phyloP scores from a whole-genome alignment of 2,797 vertebrate species.

The Catostomus latipinnis region DNA sequence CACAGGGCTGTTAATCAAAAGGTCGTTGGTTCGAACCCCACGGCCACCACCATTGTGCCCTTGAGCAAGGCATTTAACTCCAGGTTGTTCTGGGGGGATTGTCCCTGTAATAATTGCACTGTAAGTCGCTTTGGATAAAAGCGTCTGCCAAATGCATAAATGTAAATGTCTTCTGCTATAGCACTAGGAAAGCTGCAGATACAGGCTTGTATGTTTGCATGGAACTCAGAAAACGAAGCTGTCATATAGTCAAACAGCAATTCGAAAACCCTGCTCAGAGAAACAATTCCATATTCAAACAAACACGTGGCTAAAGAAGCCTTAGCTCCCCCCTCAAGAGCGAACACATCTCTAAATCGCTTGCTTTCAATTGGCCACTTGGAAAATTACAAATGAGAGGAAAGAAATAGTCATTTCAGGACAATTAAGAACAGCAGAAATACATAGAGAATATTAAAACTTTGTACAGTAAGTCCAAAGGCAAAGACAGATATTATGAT shows the following conservation, averaged over 20 bases:
- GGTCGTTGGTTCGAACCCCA: too few species aligned
- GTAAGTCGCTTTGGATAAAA: too few species aligned
- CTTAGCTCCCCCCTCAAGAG: slow-evolving; percentile 78
- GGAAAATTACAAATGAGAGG: slow-evolving; percentile 75
- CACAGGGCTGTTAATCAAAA: too few species aligned
- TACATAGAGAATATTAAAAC: slow-evolving; percentile 51
- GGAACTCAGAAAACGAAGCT: slow-evolving; percentile 42
- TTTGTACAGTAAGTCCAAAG: not conserved
- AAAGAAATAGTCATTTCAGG: slow-evolving; percentile 74
- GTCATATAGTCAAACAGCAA: slow-evolving; percentile 57
- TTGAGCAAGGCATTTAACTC: too few species aligned
- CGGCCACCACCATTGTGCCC: too few species aligned
- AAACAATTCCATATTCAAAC: slow-evolving; percentile 70
- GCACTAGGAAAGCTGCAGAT: too few species aligned
- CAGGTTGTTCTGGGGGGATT: too few species aligned
- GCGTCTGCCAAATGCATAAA: too few species aligned
- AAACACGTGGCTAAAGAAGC: slow-evolving; percentile 72
- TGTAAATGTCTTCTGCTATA: too few species aligned
- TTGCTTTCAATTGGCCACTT: slow-evolving; percentile 76
- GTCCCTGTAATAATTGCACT: too few species aligned
- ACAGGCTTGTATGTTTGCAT: too few species aligned
- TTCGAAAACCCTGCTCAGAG: slow-evolving; percentile 58
- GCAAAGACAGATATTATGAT: not conserved
- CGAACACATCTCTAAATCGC: slow-evolving; percentile 73
- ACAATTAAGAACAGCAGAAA: slow-evolving; percentile 67